phyloP scores from a whole-genome alignment of 2,113 vertebrate genomes.

The Rhinoptilus africanus region DNA sequence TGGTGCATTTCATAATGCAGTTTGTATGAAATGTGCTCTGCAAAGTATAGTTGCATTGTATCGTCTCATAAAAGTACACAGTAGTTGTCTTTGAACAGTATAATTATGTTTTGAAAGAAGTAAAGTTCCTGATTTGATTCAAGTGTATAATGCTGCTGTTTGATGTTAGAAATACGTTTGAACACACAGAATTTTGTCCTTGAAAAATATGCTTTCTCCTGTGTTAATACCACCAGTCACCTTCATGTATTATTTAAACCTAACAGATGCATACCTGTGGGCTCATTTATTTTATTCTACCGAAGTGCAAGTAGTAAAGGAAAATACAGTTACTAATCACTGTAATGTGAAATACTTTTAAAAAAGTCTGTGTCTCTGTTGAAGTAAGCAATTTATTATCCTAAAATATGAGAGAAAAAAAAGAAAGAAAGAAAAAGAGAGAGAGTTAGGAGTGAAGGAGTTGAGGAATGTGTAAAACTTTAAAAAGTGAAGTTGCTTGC shows the following conservation, averaged over 20 bases:
- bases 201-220: background rate
- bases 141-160: background rate
- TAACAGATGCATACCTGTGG: background rate
- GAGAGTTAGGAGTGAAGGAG: background rate
- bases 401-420: background rate
- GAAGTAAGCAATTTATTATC: background rate
- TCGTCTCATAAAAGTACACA: slow-evolving; percentile 3
- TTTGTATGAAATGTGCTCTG: background rate
- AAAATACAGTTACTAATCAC: slow-evolving; percentile 1
- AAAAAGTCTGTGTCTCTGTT: background rate
- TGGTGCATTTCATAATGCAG: background rate
- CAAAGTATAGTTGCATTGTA: background rate
- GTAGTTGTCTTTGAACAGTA: slow-evolving; percentile 29
- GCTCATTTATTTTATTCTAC: slow-evolving; percentile 5
- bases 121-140: background rate
- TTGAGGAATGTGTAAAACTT: background rate
- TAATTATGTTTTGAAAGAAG: slow-evolving; percentile 43
- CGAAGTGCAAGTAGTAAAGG: background rate
- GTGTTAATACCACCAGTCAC: background rate
- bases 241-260: slow-evolving; percentile 40
- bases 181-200: slow-evolving; percentile 1
- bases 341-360: background rate
- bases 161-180: background rate
- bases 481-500: background rate
- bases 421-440: background rate